Conservation (phyloP, 2,888 invertebrate species). For the Himalopsyche japonica region DNA sequence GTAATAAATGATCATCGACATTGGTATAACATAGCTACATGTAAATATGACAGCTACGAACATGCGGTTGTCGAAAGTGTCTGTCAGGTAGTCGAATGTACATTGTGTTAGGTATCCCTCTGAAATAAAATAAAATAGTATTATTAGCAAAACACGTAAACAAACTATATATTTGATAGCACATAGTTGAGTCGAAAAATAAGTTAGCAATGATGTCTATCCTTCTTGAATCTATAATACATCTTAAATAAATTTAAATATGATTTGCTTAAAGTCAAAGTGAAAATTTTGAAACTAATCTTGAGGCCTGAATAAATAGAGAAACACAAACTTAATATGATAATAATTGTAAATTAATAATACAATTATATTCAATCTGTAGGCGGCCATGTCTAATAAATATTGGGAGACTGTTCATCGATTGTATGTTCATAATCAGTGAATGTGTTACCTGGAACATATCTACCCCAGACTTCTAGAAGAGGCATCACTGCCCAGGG, state of each 20-base stretch:
- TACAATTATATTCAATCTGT: too few relatives aligned
- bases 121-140: slow-evolving; percentile 46
- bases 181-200: too few relatives aligned
- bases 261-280: too few relatives aligned
- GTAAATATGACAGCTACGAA: slow-evolving; percentile 77
- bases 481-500: slow-evolving; percentile 82
- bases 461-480: slow-evolving; percentile 84
- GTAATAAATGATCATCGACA: slow-evolving; percentile 77
- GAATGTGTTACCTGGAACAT: slow-evolving; percentile 68
- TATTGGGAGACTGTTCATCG: too few relatives aligned
- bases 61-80: slow-evolving; percentile 75
- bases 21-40: slow-evolving; percentile 78
- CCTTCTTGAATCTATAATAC: slow-evolving; percentile 11
- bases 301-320: too few relatives aligned
- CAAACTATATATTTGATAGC: not conserved
- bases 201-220: not conserved
- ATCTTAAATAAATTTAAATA: too few relatives aligned
- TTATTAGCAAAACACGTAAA: slow-evolving; percentile 6
- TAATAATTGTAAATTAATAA: too few relatives aligned
- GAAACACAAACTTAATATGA: too few relatives aligned
- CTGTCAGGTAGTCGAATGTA: slow-evolving; percentile 79
- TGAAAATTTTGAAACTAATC: too few relatives aligned
- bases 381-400: too few relatives aligned
- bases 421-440: not conserved
- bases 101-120: slow-evolving; percentile 91